These are phyloP conservation scores for Hyposmocoma kahamanoa DNA, from an alignment of 1,140 invertebrate genomes.

Conservation along the genomic window DNA sequence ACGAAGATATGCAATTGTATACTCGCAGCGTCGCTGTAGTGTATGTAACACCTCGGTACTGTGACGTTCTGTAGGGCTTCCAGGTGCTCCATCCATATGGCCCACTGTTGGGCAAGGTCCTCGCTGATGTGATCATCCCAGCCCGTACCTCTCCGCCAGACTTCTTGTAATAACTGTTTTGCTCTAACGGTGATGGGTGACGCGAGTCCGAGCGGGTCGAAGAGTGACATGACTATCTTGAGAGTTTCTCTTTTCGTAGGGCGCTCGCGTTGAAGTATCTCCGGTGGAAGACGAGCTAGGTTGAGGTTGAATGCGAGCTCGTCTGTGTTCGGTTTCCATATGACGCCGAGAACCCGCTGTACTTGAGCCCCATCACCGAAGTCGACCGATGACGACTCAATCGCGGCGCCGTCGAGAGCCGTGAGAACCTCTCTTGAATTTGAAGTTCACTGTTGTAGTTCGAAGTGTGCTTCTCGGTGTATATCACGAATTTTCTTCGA, in stretches of 20 bases:
- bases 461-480: background rate
- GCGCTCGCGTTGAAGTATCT: too few relatives aligned
- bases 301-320: background rate
- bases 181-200: slow-evolving; percentile 21
- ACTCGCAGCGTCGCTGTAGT: background rate
- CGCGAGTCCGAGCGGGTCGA: slow-evolving; percentile 41
- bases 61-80: background rate
- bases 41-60: slow-evolving; percentile 6
- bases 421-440: background rate
- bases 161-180: slow-evolving; percentile 39
- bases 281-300: background rate
- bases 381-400: background rate
- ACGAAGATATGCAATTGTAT: slow-evolving; percentile 4
- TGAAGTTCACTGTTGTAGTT: background rate
- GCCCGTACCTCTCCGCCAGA: slow-evolving; percentile 30
- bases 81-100: slow-evolving; percentile 3
- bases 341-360: background rate
- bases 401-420: background rate
- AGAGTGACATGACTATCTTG: slow-evolving; percentile 22
- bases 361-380: background rate
- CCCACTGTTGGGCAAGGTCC: background rate
- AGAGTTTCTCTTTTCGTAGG: slow-evolving; percentile 24
- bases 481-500: background rate
- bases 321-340: background rate
- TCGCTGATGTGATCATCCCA: slow-evolving; percentile 37